phyloP scores from a whole-genome alignment of 2,888 invertebrate genomes.

The Orthosia incerta region DNA sequence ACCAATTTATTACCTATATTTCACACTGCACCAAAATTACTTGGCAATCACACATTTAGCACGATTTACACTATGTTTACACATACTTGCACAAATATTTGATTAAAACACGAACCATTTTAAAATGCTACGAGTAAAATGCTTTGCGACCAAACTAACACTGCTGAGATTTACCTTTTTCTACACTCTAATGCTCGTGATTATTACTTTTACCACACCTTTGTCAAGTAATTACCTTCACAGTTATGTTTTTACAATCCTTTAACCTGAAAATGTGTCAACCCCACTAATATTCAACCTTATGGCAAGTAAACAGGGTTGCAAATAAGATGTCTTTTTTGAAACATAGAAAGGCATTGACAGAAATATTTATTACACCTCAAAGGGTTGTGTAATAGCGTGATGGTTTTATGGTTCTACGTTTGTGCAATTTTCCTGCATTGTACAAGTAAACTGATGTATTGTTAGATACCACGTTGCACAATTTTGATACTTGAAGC shows the following conservation, averaged over 20 bases:
- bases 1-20: slow-evolving; percentile 49
- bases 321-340: slow-evolving; percentile 52
- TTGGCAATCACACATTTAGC: slow-evolving; percentile 25
- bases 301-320: slow-evolving; percentile 59
- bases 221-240: slow-evolving; percentile 86
- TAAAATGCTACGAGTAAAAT: slow-evolving; percentile 55
- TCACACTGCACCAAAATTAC: slow-evolving; percentile 57
- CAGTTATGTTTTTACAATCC: slow-evolving; percentile 80
- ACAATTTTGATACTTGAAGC: slow-evolving; percentile 67
- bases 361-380: slow-evolving; percentile 87
- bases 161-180: slow-evolving; percentile 78
- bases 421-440: slow-evolving; percentile 88
- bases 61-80: slow-evolving; percentile 32
- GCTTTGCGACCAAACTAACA: slow-evolving; percentile 76
- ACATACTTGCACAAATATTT: slow-evolving; percentile 37
- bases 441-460: slow-evolving; percentile 74
- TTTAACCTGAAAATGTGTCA: slow-evolving; percentile 49
- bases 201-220: slow-evolving; percentile 82
- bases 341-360: slow-evolving; percentile 69
- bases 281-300: slow-evolving; percentile 54
- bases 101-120: slow-evolving; percentile 32
- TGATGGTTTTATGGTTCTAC: slow-evolving; percentile 88
- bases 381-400: slow-evolving; percentile 87
- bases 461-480: slow-evolving; percentile 47
- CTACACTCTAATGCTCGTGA: slow-evolving; percentile 81